A percentile compares a stretch with the other conserved stretches of the same genome.
These are phyloP conservation scores for Hemicordylus capensis DNA, from an alignment of 2,113 vertebrate species.

Conservation along the genomic window DNA sequence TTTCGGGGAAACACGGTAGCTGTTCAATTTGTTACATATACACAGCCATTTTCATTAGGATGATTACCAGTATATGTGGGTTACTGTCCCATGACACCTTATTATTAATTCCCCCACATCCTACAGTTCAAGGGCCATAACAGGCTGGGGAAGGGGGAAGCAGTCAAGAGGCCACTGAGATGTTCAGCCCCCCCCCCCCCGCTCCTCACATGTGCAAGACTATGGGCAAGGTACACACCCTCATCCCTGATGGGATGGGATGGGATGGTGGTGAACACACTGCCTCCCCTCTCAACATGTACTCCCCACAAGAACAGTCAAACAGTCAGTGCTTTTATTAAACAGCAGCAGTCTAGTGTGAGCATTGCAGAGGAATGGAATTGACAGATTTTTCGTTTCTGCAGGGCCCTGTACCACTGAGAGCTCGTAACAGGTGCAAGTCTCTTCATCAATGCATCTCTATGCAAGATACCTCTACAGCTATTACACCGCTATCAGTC, in stretches of 20 bases:
- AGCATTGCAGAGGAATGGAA: neutral
- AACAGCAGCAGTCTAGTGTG: neutral
- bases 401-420: neutral
- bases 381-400: neutral
- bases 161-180: neutral
- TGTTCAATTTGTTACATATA: too few species aligned
- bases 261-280: neutral
- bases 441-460: neutral
- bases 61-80: neutral
- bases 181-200: neutral
- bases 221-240: neutral
- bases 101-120: neutral
- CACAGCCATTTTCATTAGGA: neutral
- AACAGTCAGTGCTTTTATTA: neutral
- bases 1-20: too few species aligned
- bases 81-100: neutral
- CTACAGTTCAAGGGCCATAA: neutral
- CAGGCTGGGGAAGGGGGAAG: neutral
- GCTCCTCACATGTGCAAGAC: neutral
- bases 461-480: neutral
- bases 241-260: neutral
- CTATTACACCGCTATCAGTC: neutral
- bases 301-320: neutral
- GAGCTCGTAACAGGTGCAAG: neutral
- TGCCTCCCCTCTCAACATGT: neutral